Evolutionary conservation across 1,140 invertebrate species (phyloP).

Genomic region (Anoplophora glabripennis): DNA sequence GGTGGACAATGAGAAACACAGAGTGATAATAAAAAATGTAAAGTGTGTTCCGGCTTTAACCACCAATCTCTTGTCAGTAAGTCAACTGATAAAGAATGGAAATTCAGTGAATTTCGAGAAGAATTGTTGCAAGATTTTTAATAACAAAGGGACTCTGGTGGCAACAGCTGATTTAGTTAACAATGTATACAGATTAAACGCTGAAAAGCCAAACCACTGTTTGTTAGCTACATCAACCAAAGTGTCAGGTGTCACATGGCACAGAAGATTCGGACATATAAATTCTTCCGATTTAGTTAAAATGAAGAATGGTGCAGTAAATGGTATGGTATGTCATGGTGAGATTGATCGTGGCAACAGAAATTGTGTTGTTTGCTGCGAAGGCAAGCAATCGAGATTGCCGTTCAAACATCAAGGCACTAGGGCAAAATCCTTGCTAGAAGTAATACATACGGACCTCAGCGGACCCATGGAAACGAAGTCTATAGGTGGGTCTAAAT

Average conservation of each 20-base stretch:
- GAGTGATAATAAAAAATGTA: constrained; percentile 20
- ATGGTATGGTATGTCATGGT: constrained; percentile 17
- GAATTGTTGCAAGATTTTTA: too few species aligned
- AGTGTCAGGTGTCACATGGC: too few species aligned
- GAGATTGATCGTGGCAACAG: constrained; percentile 2
- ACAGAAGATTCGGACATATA: constrained; percentile 35
- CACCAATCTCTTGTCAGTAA: constrained; percentile 37
- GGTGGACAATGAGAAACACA: too few species aligned
- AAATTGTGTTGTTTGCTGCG: constrained; percentile 30
- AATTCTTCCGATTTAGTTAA: constrained; percentile 25
- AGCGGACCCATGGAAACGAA: constrained; percentile 40
- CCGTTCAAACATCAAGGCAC: constrained; percentile 23
- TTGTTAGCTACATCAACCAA: too few species aligned
- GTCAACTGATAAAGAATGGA: constrained; percentile 35
- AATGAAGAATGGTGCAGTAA: constrained; percentile 25
- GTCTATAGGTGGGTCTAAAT: too few species aligned
- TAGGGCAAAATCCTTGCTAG: constrained; percentile 22
- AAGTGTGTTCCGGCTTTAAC: constrained; percentile 36
- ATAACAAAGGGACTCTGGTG: too few species aligned
- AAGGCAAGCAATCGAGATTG: constrained; percentile 34
- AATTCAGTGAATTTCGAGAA: constrained; percentile 34
- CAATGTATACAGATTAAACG: too few species aligned
- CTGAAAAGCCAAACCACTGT: too few species aligned
- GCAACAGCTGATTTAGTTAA: too few species aligned
- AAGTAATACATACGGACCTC: constrained; percentile 41